A percentile compares a stretch with the other conserved stretches of the same genome.
phyloP scores from a whole-genome alignment of 2,113 vertebrate species.

The Indicator maculatus region DNA sequence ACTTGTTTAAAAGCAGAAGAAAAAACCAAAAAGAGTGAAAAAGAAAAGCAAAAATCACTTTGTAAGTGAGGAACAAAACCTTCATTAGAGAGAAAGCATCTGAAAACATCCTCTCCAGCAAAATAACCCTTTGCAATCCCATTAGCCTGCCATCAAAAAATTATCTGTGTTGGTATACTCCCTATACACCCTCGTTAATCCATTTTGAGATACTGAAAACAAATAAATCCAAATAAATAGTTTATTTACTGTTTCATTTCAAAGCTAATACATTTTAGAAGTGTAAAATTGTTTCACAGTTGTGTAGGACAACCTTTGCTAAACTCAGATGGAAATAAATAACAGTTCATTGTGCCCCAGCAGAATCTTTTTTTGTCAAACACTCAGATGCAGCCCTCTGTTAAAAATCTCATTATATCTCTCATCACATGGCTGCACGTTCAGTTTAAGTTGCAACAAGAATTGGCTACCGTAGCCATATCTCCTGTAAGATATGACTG shows the following conservation, averaged over 20 bases:
- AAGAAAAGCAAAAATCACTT: background rate
- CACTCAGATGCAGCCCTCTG: slow-evolving; percentile 32
- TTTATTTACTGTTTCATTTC: slow-evolving; percentile 65
- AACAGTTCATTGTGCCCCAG: slow-evolving; percentile 40
- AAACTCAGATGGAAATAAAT: slow-evolving; percentile 61
- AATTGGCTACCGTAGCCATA: background rate
- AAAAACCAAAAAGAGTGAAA: background rate
- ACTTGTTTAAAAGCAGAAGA: slow-evolving; percentile 33
- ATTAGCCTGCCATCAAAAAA: slow-evolving; percentile 61
- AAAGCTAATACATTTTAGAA: slow-evolving; percentile 65
- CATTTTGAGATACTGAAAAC: slow-evolving; percentile 34
- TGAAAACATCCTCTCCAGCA: slow-evolving; percentile 51
- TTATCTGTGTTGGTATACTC: background rate
- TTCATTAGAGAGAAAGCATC: slow-evolving; percentile 59
- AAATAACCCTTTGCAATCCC: slow-evolving; percentile 64
- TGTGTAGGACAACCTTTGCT: slow-evolving; percentile 64
- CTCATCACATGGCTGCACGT: slow-evolving; percentile 61
- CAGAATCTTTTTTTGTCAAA: slow-evolving; percentile 20
- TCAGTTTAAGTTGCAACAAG: slow-evolving; percentile 37
- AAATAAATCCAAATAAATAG: slow-evolving; percentile 13
- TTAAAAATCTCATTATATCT: slow-evolving; percentile 63
- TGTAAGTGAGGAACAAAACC: slow-evolving; percentile 34
- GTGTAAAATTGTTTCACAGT: slow-evolving; percentile 69
- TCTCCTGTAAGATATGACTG: background rate
- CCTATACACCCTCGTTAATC: slow-evolving; percentile 14